Percentiles rank a stretch among this genome's conserved stretches.
Conservation (phyloP, 2,888 invertebrate species). For the Thecophora atra region DNA sequence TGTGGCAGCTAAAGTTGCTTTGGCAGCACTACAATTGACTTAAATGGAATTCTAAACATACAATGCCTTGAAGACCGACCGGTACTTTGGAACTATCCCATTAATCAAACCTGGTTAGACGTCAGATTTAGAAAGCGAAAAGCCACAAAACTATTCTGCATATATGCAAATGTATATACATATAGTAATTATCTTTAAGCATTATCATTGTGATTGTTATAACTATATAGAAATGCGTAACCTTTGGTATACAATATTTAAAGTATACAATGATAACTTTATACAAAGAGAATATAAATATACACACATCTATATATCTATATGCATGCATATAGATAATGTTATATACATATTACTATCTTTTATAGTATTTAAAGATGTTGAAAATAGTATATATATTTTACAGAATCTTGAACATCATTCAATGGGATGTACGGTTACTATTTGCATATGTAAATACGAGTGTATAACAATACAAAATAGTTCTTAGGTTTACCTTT, state of each 20-base stretch:
- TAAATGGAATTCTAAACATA: not conserved
- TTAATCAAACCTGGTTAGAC: slow-evolving; percentile 42
- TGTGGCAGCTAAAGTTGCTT: too few relatives aligned
- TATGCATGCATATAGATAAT: too few relatives aligned
- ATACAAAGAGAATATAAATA: slow-evolving; percentile 39
- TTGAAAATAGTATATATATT: slow-evolving; percentile 33
- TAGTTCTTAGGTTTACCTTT: slow-evolving; percentile 1
- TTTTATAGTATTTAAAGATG: slow-evolving; percentile 53
- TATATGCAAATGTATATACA: slow-evolving; percentile 52
- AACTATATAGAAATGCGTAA: slow-evolving; percentile 60
- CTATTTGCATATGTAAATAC: slow-evolving; percentile 1
- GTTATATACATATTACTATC: slow-evolving; percentile 51
- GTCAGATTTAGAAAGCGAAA: slow-evolving; percentile 47
- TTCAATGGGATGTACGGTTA: slow-evolving; percentile 17
- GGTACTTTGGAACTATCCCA: not conserved
- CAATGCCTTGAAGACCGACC: not conserved
- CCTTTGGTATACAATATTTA: slow-evolving; percentile 61
- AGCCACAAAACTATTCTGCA: slow-evolving; percentile 42
- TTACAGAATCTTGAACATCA: slow-evolving; percentile 24
- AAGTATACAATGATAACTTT: slow-evolving; percentile 53
- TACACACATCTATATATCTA: slow-evolving; percentile 42
- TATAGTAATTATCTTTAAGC: slow-evolving; percentile 56
- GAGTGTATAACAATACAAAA: not conserved
- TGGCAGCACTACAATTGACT: too few relatives aligned
- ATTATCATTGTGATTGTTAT: slow-evolving; percentile 48